Evolutionary conservation across 2,888 invertebrate genomes (phyloP).

Genomic region (Pandemis cinnamomeana): DNA sequence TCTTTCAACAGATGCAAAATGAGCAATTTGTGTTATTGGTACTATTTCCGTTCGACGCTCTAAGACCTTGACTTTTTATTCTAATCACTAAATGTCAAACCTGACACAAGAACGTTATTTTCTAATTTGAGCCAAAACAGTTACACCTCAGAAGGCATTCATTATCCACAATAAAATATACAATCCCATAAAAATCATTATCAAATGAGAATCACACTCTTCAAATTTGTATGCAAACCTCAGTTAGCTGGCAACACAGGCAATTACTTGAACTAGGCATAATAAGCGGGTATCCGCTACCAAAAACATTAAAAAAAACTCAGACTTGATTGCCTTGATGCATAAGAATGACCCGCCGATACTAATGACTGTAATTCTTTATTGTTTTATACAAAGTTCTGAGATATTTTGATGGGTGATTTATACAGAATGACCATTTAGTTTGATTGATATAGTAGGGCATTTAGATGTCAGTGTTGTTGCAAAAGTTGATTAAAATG

Average conservation of each 20-base stretch:
- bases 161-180: conserved; percentile 41
- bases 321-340: conserved; percentile 53
- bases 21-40: not conserved
- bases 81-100: not conserved
- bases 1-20: not conserved
- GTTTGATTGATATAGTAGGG: conserved; percentile 2
- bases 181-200: conserved; percentile 42
- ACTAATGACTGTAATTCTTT: conserved; percentile 57
- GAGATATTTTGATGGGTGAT: conserved; percentile 25
- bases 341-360: conserved; percentile 56
- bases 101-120: not conserved
- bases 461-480: not conserved
- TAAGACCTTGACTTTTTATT: conserved; percentile 1
- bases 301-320: conserved; percentile 52
- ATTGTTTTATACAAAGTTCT: conserved; percentile 50
- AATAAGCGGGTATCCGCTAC: conserved; percentile 57
- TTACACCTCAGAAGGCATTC: conserved; percentile 30
- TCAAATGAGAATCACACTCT: conserved; percentile 39
- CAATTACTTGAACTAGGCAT: conserved; percentile 59
- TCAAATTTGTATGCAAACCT: conserved; percentile 44
- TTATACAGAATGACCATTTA: conserved; percentile 5
- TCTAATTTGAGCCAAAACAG: conserved; percentile 1
- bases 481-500: not conserved
- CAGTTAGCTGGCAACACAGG: conserved; percentile 43
- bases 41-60: no score